phyloP scores from a whole-genome alignment of 1,140 invertebrate genomes.

The Popillia japonica region DNA sequence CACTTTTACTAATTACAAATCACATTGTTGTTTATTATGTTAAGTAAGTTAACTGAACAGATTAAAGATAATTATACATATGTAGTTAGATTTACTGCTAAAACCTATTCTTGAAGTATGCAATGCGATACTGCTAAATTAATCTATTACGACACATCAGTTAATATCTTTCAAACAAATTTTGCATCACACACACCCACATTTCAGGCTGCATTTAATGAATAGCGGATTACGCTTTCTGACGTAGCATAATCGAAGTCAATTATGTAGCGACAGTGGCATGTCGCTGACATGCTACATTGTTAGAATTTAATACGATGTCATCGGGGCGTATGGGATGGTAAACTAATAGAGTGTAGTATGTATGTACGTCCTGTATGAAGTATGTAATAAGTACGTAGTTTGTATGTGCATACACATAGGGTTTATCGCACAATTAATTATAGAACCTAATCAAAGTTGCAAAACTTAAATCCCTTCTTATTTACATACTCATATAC shows the following conservation, averaged over 20 bases:
- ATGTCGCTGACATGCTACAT: not conserved
- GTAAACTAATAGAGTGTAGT: not conserved
- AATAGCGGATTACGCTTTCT: not conserved
- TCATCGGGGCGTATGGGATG: not conserved
- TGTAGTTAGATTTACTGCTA: no score
- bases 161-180: not conserved
- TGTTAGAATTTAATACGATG: slow-evolving; percentile 21
- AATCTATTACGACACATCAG: not conserved
- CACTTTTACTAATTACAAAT: not conserved
- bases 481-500: no score
- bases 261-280: not conserved
- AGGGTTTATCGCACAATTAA: no score
- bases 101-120: not conserved
- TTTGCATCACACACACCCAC: not conserved
- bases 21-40: not conserved
- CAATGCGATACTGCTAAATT: not conserved
- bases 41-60: not conserved
- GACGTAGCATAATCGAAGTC: not conserved
- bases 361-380: not conserved
- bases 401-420: no score
- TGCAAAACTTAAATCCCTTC: no score
- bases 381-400: no score
- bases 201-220: not conserved
- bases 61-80: no score
- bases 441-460: no score